These are phyloP conservation scores for Drosophila rufa DNA, from an alignment of 1,140 invertebrate species.

Conservation along the genomic window DNA sequence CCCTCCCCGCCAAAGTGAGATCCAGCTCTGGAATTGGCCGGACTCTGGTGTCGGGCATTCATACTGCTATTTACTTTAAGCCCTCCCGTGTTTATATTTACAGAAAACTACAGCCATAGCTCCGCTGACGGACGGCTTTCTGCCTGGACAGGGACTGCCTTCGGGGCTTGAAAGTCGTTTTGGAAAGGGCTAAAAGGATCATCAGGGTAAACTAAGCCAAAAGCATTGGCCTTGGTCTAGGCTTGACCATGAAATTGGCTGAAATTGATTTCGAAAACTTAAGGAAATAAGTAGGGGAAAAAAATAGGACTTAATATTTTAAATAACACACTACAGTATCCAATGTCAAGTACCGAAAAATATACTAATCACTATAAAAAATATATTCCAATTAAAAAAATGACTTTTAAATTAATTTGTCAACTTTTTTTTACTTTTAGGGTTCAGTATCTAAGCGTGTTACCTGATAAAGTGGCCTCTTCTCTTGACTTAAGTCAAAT, in stretches of 20 bases:
- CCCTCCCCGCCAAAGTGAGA: conserved; percentile 8
- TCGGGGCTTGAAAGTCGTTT: conserved; percentile 19
- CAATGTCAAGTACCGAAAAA: too few species aligned
- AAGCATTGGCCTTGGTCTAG: conserved; percentile 6
- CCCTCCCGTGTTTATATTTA: conserved; percentile 27
- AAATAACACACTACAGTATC: too few species aligned
- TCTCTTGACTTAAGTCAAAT: background rate
- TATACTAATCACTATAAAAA: too few species aligned
- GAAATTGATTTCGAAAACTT: background rate
- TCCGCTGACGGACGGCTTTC: conserved; percentile 32
- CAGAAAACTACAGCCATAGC: conserved; percentile 10
- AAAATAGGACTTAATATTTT: background rate
- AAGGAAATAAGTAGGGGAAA: background rate
- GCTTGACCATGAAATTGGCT: conserved; percentile 3
- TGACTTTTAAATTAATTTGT: too few species aligned
- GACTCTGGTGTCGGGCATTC: conserved; percentile 22
- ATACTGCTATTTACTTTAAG: conserved; percentile 17
- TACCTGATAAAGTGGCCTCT: too few species aligned
- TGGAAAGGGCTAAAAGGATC: background rate
- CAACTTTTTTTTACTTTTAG: too few species aligned
- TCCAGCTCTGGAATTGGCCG: conserved; percentile 10
- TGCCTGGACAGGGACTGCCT: background rate
- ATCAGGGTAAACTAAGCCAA: too few species aligned
- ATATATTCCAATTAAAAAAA: too few species aligned
- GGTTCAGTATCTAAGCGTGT: too few species aligned